Evolutionary conservation across 2,113 vertebrate species (phyloP), one percentile per base, ranked within the genome.

Genomic region (Gymnorhina tibicen): DNA sequence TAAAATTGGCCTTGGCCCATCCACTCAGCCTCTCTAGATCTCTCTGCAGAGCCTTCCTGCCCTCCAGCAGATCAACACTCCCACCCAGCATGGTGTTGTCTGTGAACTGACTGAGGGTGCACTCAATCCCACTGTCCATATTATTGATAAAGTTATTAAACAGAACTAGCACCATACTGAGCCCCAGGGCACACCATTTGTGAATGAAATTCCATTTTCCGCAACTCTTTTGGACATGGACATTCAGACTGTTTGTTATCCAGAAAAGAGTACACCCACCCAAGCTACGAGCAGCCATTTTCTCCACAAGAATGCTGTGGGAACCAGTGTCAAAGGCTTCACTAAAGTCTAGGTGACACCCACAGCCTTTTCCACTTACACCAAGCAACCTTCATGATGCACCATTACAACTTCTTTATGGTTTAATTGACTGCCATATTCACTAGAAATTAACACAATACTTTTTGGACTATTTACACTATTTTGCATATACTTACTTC

Each of bases 61-160:
- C 17, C 26, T 67, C 20, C 53, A 67, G 26, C 26, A 67, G 19
- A 27, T 35, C n/a, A 80, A 16, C 19, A 46, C 2, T 32, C 26
- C 22, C 32, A 41, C 3, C 1, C 18, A 60, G 11, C 7, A 27
- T 11, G 8, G 10, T 32, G 10, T 3, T 39, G 4, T 66, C n/a
- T 59, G 24, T 26, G n/a, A 58, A 41, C 14, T 64, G 37, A 37
- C 37, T 19, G 46, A 73, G 19, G 16, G 22, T 52, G 4, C 1
- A 3, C 20, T 62, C 3, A 9, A 62, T 49, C 5, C 19, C 3
- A 4, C 39, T 6, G 1, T 32, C 26, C 37, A n/a, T 17, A 27
- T 32, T 17, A 63, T 3, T 24, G 6, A 53, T 44, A 27, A 68
- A 53, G 32, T 13, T 42, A 37, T 39, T 63, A 32, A 82, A 47